These are phyloP conservation scores for Acanthoscelides obtectus DNA, from an alignment of 2,888 invertebrate genomes.

Conservation along the genomic window DNA sequence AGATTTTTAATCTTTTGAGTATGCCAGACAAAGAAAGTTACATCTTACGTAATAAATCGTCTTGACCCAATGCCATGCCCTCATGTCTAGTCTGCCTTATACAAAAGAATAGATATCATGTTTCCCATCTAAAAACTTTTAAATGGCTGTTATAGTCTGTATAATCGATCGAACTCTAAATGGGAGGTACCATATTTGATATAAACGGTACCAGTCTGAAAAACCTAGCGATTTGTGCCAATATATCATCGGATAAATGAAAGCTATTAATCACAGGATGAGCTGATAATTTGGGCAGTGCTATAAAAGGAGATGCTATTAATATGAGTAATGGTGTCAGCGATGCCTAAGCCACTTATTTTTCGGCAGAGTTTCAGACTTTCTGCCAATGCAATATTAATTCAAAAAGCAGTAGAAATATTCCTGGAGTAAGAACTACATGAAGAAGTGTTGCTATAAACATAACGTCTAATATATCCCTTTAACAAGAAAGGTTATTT, in stretches of 20 bases:
- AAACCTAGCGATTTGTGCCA: neutral
- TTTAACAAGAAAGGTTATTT: too few relatives aligned
- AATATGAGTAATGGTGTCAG: neutral
- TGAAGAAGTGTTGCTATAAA: too few relatives aligned
- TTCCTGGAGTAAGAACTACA: too few relatives aligned
- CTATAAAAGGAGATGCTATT: neutral
- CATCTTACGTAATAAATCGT: neutral
- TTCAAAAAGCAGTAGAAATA: too few relatives aligned
- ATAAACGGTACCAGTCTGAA: neutral
- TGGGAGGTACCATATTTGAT: neutral
- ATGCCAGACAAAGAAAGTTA: too few relatives aligned
- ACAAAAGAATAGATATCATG: neutral
- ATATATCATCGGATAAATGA: neutral
- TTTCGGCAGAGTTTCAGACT: neutral
- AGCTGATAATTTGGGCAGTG: neutral
- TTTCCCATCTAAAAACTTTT: neutral
- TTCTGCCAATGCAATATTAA: too few relatives aligned
- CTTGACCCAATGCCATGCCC: neutral
- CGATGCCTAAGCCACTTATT: neutral
- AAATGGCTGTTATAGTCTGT: neutral
- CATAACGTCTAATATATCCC: too few relatives aligned
- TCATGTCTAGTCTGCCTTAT: neutral
- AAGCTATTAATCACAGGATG: neutral
- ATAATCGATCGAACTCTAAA: neutral
- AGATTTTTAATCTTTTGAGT: too few relatives aligned